These are phyloP conservation scores for Ptiloglossa arizonensis DNA, from an alignment of 1,140 invertebrate species.

Conservation along the genomic window DNA sequence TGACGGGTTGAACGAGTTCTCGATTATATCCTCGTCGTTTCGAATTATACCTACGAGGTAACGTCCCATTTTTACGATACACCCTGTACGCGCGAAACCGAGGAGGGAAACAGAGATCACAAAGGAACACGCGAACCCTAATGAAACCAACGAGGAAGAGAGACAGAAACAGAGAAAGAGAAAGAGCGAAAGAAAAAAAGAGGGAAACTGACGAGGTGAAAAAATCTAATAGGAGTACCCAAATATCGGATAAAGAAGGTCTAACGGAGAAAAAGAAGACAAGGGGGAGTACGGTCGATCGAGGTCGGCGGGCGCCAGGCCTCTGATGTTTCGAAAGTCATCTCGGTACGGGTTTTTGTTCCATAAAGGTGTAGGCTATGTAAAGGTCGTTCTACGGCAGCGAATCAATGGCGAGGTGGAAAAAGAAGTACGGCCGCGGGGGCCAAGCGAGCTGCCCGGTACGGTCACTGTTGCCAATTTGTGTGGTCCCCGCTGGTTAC, in stretches of 20 bases:
- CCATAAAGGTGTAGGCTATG: constrained; percentile 71
- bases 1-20: too few relatives aligned
- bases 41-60: too few relatives aligned
- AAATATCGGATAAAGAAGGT: background rate
- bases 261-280: background rate
- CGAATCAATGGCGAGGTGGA: constrained; percentile 18
- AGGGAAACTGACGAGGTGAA: background rate
- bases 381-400: constrained; percentile 69
- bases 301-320: constrained; percentile 65
- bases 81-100: background rate
- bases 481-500: constrained; percentile 64
- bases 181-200: background rate
- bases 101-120: background rate
- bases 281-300: background rate
- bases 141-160: background rate
- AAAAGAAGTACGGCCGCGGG: constrained; percentile 10
- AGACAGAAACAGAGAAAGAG: too few relatives aligned
- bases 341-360: constrained; percentile 67
- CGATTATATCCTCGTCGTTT: too few relatives aligned
- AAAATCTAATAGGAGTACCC: constrained; percentile 1
- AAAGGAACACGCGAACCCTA: background rate
- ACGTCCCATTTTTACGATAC: too few relatives aligned
- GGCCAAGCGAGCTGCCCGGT: constrained; percentile 30
- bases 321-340: constrained; percentile 75
- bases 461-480: constrained; percentile 55